Conservation (phyloP, 2,113 vertebrate genomes). For the Gulo gulo region DNA sequence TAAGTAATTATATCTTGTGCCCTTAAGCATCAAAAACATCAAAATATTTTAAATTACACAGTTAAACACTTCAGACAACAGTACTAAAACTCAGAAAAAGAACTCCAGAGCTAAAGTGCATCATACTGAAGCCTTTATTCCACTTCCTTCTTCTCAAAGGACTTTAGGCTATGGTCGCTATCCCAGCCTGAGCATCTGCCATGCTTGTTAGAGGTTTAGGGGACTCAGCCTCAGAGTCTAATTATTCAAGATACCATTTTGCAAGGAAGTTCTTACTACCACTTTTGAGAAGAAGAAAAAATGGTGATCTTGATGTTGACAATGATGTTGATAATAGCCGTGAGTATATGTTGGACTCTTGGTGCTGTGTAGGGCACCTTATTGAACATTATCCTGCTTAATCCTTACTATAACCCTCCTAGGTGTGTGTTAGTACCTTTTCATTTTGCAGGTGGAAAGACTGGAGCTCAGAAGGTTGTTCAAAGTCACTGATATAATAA, state of each 20-base stretch:
- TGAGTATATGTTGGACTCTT: not conserved
- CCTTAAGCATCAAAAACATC: conserved; percentile 41
- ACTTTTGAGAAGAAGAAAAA: not conserved
- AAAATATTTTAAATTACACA: conserved; percentile 55
- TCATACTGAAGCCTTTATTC: not conserved
- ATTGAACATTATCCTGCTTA: not conserved
- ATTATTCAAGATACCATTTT: not conserved
- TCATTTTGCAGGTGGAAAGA: not conserved
- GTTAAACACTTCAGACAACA: conserved; percentile 7
- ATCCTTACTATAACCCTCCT: not conserved
- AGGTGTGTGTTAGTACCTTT: not conserved
- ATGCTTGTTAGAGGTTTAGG: not conserved
- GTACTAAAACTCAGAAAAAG: conserved; percentile 3
- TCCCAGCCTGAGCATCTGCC: not conserved
- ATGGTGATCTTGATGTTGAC: not conserved
- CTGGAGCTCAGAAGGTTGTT: not conserved
- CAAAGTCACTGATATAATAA: not conserved
- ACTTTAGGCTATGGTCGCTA: not conserved
- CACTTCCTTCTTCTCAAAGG: not conserved
- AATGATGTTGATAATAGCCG: not conserved
- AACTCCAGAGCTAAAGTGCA: not conserved
- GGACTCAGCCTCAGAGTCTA: not conserved
- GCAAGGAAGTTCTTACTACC: not conserved
- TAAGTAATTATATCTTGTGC: conserved; percentile 53
- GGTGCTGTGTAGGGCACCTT: not conserved